Evolutionary conservation across 2,888 invertebrate species (phyloP).

Genomic region (Troglohyphantes excavatus): DNA sequence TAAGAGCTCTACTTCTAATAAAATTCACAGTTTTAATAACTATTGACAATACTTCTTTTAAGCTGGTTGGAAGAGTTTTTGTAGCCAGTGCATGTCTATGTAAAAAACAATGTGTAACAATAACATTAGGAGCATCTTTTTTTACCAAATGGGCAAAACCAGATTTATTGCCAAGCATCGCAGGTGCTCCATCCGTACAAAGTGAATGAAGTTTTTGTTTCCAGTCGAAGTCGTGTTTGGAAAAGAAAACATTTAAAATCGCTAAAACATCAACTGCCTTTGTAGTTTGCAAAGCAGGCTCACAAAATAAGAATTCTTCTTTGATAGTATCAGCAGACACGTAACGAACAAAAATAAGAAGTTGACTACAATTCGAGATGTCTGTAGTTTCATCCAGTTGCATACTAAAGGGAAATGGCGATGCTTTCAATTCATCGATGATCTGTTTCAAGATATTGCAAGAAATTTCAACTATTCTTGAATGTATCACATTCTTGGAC

Average conservation of each 20-base stretch:
- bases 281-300: conserved; percentile 66
- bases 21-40: conserved; percentile 50
- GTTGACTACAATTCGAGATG: conserved; percentile 62
- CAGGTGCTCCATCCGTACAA: too few relatives aligned
- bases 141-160: too few relatives aligned
- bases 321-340: conserved; percentile 68
- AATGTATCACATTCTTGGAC: conserved; percentile 69
- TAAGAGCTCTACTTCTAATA: too few relatives aligned
- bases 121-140: too few relatives aligned
- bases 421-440: conserved; percentile 64
- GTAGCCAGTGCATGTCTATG: conserved; percentile 61
- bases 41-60: conserved; percentile 63
- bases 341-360: conserved; percentile 71
- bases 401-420: conserved; percentile 74
- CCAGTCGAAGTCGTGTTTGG: too few relatives aligned
- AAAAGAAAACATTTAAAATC: too few relatives aligned
- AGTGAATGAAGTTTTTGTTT: too few relatives aligned
- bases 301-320: conserved; percentile 74
- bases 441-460: conserved; percentile 73
- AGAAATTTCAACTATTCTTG: conserved; percentile 73
- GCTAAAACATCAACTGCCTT: conserved; percentile 70
- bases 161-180: too few relatives aligned
- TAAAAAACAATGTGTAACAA: too few relatives aligned
- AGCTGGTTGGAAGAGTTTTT: conserved; percentile 62
- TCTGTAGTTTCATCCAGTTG: conserved; percentile 83